Evolutionary conservation across 2,113 vertebrate species (phyloP).

Genomic region (Myotis davidii): DNA sequence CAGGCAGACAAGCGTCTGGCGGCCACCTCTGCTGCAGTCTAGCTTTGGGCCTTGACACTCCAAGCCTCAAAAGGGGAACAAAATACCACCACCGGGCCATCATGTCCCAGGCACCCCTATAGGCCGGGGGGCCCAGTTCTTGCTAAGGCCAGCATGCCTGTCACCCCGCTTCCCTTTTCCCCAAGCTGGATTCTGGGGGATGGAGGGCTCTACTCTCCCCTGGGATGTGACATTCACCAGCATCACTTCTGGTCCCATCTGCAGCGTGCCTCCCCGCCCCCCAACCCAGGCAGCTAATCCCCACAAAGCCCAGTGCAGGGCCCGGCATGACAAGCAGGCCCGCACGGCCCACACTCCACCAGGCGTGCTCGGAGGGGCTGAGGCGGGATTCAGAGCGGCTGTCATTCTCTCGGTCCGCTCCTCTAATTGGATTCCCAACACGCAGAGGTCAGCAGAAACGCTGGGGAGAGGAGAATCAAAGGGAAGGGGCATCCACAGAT

Average conservation of each 20-base stretch:
- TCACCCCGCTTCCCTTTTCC: background rate
- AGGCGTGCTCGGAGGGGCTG: slow-evolving; percentile 69
- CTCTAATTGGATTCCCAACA: slow-evolving; percentile 83
- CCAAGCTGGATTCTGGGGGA: background rate
- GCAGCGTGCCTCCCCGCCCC: slow-evolving; percentile 6
- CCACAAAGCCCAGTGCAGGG: slow-evolving; percentile 58
- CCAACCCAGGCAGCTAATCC: slow-evolving; percentile 66
- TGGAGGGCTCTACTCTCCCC: background rate
- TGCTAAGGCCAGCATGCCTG: background rate
- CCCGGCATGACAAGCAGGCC: slow-evolving; percentile 55
- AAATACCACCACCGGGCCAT: background rate
- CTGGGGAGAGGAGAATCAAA: slow-evolving; percentile 79
- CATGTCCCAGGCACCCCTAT: background rate
- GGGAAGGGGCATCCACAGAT: slow-evolving; percentile 75
- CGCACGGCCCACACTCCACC: background rate
- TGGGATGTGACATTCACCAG: slow-evolving; percentile 52
- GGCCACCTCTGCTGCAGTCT: background rate
- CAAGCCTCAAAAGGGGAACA: background rate
- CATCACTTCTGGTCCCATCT: slow-evolving; percentile 75
- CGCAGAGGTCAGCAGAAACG: slow-evolving; percentile 83
- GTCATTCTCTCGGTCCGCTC: slow-evolving; percentile 69
- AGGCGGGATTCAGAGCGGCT: slow-evolving; percentile 74
- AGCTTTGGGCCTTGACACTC: background rate
- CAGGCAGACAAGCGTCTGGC: background rate
- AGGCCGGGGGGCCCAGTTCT: background rate